Evolutionary conservation across 2,888 invertebrate genomes (phyloP).

Genomic region (Fragum fragum): DNA sequence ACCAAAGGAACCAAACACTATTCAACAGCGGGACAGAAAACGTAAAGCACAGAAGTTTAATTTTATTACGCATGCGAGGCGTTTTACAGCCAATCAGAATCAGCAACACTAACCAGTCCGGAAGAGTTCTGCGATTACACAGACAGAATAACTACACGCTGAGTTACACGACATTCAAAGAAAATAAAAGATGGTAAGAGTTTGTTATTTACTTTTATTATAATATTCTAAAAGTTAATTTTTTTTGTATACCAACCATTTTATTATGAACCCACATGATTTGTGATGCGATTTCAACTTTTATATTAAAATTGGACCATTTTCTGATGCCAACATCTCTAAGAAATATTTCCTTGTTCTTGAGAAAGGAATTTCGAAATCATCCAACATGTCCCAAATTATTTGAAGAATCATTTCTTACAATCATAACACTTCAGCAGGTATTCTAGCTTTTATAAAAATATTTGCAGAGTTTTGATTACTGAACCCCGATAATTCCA

Average conservation of each 20-base stretch:
- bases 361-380: slow-evolving; percentile 12
- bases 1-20: background rate
- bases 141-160: background rate
- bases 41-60: background rate
- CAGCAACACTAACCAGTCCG: background rate
- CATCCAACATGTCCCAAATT: background rate
- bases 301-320: background rate
- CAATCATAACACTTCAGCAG: no score
- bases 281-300: no score
- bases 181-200: slow-evolving; percentile 1
- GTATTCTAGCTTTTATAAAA: no score
- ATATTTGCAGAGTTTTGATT: no score
- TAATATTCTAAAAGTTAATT: no score
- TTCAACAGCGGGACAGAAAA: background rate
- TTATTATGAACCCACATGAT: no score
- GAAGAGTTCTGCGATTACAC: background rate
- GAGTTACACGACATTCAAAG: background rate
- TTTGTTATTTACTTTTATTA: background rate
- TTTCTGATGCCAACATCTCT: slow-evolving; percentile 2
- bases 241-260: no score
- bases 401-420: no score
- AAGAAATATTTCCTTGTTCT: slow-evolving; percentile 3
- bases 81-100: slow-evolving; percentile 3
- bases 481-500: no score
- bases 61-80: background rate